Base-by-base conservation (phyloP, 2,888 invertebrate genomes). In the Deilephila elpenor region DNA sequence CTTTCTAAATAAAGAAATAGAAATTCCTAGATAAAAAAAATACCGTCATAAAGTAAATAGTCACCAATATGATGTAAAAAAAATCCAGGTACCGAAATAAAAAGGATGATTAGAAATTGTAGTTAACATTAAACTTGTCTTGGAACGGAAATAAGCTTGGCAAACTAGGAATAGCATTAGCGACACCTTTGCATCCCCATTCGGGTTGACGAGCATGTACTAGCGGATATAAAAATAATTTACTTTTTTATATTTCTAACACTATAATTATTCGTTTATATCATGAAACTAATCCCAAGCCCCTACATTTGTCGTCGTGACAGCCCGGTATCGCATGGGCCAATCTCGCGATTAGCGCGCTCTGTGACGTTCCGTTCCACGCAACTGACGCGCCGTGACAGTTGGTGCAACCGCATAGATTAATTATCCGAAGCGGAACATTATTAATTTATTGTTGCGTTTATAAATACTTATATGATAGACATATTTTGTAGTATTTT, bases 331-430 rank as follows among this genome's bases (percentile, higher is more conserved):
- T 92, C 92, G 83, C 88, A 82, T 88, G 84, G 86, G 85, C 84
- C 87, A 89, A 92, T 93, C 91, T 88, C 74, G 79, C 88, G 89
- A 90, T 89, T 88, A 90, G 82, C 84, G 81, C 75, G 70, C 73
- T 76, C 82, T 81, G 76, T 87, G 88, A 87, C 91, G 89, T 91
- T 85, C 78, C 89, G 85, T 90, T 90, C 88, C 89, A 91, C 88
- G 87, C 93, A 93, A 91, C 93, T 91, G 93, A 84, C 89, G 86
- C 83, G 80, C 85, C 83, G 79, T 86, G 90, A 88, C 93, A 93
- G 93, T 91, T 93, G 93, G 89, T 81, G 62, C 62, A 70, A 60
- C 53, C 34, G 60, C 56, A 56, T 67, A 70, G 71, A 71, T 73
- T 71, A 73, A 59, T 73, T 67, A 67, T 67, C 51, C 72, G 71